Base-by-base conservation (phyloP, 2,888 invertebrate genomes). In the Geophilus truncorum region DNA sequence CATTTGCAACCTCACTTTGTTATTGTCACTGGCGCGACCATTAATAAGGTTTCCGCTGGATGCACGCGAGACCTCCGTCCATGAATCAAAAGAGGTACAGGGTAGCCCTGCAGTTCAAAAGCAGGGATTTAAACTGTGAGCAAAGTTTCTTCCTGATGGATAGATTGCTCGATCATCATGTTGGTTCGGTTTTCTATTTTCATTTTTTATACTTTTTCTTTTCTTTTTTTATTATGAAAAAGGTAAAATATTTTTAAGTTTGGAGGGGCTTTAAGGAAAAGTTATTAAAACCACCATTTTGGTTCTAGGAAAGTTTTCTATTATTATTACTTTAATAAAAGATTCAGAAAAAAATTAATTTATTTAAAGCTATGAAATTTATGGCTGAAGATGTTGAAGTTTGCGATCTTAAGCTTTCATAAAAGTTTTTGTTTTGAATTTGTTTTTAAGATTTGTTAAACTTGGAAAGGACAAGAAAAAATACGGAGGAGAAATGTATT, bases 41-140 rank as follows among this genome's bases (percentile, higher is more conserved):
- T 80, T 80, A 80, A 80, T 80, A 80, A 80, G 80, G 80, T 80
- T 80, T 80, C 80, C 80, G 76, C 80, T 80, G 80, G 80, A 70
- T 80, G 80, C 80, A 76, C 76, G 80, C 80, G 80, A 80, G 80
- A 80, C 80, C 80, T 70, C 80, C 76, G 76, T 30, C 30, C 80
- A 80, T 80, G 80, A 80, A 80, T 80, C 80, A 80, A 76, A 70
- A 45, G 80, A 36, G 75, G 80, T 80, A 70, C 70, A 28, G 80
- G 80, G 80, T 75, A 80, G 76, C 80, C 80, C 28, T 30, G 34
- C 32, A 23, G 28, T 76, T 80, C 80, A 76, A 80, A 80, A 76
- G 80, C 75, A 80, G 75, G 80, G 80, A 80, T 80, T 80, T 80
- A 80, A 70, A 80, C 75, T 80, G 80, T 80, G 80, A 80, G 80